phyloP scores from a whole-genome alignment of 2,797 vertebrate species.

The Heteromormyrus szaboi region DNA sequence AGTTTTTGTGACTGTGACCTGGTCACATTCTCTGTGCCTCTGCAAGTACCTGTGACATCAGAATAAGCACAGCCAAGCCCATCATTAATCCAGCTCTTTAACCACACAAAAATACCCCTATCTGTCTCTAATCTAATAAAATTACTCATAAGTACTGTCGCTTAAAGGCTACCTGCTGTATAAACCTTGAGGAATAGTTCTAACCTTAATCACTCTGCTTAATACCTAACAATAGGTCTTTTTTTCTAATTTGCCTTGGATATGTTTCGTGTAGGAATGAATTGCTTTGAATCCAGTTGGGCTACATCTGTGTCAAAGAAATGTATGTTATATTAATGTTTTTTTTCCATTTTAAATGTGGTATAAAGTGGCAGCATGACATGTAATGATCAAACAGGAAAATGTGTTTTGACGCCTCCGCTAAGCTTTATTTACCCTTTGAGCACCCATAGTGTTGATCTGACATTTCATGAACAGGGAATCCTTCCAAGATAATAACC shows the following conservation, averaged over 20 bases:
- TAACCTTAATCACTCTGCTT: background rate
- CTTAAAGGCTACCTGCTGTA: background rate
- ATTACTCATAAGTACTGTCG: background rate
- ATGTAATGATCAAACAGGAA: background rate
- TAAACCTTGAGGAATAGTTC: background rate
- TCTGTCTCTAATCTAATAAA: background rate
- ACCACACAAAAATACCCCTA: background rate
- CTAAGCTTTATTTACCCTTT: background rate
- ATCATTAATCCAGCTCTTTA: background rate
- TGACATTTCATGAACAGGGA: background rate
- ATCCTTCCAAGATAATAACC: slow-evolving; percentile 36
- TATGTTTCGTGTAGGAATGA: background rate
- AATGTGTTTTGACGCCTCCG: background rate
- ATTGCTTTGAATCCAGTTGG: background rate
- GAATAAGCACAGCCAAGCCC: background rate
- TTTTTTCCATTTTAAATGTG: background rate
- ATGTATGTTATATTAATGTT: background rate
- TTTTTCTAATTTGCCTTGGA: background rate
- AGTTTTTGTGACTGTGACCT: slow-evolving; percentile 32
- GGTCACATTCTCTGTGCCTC: slow-evolving; percentile 39
- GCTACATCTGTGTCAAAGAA: background rate
- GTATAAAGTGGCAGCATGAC: background rate
- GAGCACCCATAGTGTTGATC: background rate
- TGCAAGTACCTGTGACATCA: slow-evolving; percentile 31
- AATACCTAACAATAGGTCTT: background rate